Evolutionary conservation across 2,113 vertebrate genomes (phyloP), one percentile per base, ranked within the genome.

Genomic region (Cyanoliseus patagonus): DNA sequence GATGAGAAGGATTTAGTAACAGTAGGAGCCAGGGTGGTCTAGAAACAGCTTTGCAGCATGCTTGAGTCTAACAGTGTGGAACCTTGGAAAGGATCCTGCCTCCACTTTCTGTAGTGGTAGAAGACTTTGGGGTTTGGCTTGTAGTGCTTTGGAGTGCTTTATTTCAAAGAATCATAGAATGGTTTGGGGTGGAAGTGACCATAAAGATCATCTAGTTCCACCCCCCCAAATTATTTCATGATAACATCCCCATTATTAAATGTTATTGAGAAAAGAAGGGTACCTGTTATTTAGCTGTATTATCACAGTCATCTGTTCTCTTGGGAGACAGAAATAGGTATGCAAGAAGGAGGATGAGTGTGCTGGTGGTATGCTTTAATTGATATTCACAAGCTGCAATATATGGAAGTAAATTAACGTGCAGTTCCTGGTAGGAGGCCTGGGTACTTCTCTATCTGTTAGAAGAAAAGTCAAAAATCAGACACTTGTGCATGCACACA

Each of bases 391-490:
- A 35, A 76, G 31, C 68, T 94, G 47, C 22, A n/a, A 52, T 62
- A 27, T 7, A 11, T 86, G 49, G 72, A 64, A 68, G 9, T 23
- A 52, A 91, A 81, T 89, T 87, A 63, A 84, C 0, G 0, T 0
- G 0, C 33, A 68, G 35, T 27, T 75, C 67, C 47, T 76, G 39
- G 68, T 70, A 72, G 73, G 80, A 28, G 31, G 52, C 28, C 61
- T 75, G 87, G 85, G 23, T 92, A 27, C 61, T 94, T 90, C 82
- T 64, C 53, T 78, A 4, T 92, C 78, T 70, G 44, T 81, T 81
- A 83, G 49, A 3, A 7, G 31, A 91, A 91, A 88, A 83, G 85
- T 64, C 89, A 86, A 95, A 91, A 96, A 92, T 95, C 89, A 96
- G 92, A 33, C 19, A 1, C 44, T 55, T 86, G 69, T 89, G 83